Evolutionary conservation across 2,797 vertebrate species (phyloP), one percentile per base, ranked within the genome.

Genomic region (Chaetophractus vellerosus): DNA sequence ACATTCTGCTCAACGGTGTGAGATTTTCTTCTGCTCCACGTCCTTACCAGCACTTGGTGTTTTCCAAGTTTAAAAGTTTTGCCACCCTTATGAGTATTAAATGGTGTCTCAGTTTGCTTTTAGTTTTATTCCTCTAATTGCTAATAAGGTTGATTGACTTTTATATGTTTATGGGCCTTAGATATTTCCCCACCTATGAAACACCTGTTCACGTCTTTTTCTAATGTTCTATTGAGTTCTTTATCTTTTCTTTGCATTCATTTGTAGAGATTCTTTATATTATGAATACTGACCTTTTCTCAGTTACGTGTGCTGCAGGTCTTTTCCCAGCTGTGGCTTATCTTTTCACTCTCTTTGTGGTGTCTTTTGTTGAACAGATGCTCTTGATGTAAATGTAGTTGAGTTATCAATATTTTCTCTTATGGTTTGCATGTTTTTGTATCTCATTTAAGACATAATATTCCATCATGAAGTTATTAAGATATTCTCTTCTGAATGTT

Each of bases 91-190:
- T 48, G 31, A 68, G 4, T 88, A 48, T 88, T 88, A 88, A 41
- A n/a, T 28, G 9, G 19, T 76, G 14, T 88, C 41, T 93, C 31
- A 18, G 21, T 83, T 82, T 92, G 28, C 19, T 45, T 90, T 84
- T 72, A 36, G 21, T 45, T 90, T 88, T 93, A 38, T 78, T 93
- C 84, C 16, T n/a, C 33, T 76, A 80, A 66, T 91, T 93, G 71
- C 5, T 41, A 78, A 24, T 28, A 84, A 82, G 11, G 2, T 63
- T 72, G 11, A 72, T 90, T 2, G 72, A 68, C 16, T 91, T 91
- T 14, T 69, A 1, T 83, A 48, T 71, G 6, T 61, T 71, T 85
- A 45, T 66, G 31, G 19, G 5, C 36, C 48, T 59, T 61, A 85
- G 14, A 31, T 31, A 79, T 75, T 88, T 93, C 5, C 26, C 55